A percentile compares a stretch with the other conserved stretches of the same genome.
These are phyloP conservation scores for Gulo gulo DNA, from an alignment of 2,113 vertebrate genomes.

Conservation along the genomic window DNA sequence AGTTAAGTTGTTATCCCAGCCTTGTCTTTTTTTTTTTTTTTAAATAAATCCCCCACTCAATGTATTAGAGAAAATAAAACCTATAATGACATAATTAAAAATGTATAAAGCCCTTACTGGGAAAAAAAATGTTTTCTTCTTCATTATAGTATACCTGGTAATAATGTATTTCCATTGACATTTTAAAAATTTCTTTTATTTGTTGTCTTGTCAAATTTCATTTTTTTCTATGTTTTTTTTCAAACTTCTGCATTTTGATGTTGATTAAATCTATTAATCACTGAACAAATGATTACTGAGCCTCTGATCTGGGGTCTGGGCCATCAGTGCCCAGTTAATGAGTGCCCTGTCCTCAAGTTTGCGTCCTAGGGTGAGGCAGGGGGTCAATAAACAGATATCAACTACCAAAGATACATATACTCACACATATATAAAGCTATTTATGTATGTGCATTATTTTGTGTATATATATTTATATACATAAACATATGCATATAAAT, in stretches of 20 bases:
- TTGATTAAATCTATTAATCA: neutral
- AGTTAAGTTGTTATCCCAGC: neutral
- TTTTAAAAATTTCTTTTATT: neutral
- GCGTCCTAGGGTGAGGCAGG: neutral
- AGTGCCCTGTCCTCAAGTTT: neutral
- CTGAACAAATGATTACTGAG: neutral
- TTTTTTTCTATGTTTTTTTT: neutral
- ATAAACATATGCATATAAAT: neutral
- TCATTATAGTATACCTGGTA: conserved; percentile 21
- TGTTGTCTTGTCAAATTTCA: conserved; percentile 32
- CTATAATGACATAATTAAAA: conserved; percentile 42
- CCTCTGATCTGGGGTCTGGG: neutral
- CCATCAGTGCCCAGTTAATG: neutral
- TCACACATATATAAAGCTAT: neutral
- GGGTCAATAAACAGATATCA: neutral
- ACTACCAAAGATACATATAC: neutral
- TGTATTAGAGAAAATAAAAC: conserved; percentile 52
- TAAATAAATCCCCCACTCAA: neutral
- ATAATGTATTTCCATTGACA: neutral
- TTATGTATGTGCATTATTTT: neutral
- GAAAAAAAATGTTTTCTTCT: neutral
- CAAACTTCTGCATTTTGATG: neutral
- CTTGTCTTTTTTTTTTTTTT: neutral
- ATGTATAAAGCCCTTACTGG: neutral
- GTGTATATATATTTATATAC: neutral